A percentile compares a stretch with the other conserved stretches of the same genome.
These are phyloP conservation scores for Julus scanicus DNA, from an alignment of 2,888 invertebrate genomes.

Conservation along the genomic window DNA sequence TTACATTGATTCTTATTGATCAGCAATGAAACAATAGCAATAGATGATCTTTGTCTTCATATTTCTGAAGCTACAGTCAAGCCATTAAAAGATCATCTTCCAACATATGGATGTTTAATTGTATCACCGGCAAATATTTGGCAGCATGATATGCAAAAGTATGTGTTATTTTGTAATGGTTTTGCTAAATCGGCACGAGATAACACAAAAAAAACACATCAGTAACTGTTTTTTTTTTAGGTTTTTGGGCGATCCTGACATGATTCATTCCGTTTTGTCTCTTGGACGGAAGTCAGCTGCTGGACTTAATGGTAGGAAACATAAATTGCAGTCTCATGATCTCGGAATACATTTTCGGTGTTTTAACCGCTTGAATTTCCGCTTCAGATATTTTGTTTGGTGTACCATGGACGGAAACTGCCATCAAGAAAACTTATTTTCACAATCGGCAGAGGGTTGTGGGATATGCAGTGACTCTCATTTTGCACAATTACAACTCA, in stretches of 20 bases:
- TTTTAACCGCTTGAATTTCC: not conserved
- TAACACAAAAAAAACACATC: not conserved
- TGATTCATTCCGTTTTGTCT: constrained; percentile 77
- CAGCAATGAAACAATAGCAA: constrained; percentile 69
- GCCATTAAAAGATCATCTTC: constrained; percentile 74
- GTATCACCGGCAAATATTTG: constrained; percentile 95
- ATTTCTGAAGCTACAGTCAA: constrained; percentile 75
- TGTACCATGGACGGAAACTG: constrained; percentile 88
- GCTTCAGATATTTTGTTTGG: constrained; percentile 90
- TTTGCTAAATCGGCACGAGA: not conserved
- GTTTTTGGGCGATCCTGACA: constrained; percentile 82
- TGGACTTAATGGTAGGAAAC: constrained; percentile 41
- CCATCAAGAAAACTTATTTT: constrained; percentile 87
- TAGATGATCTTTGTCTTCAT: constrained; percentile 86
- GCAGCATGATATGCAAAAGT: constrained; percentile 80
- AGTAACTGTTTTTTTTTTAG: constrained; percentile 61
- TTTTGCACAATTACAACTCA: constrained; percentile 81
- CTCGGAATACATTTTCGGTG: not conserved
- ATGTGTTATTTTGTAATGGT: not conserved
- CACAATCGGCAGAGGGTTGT: constrained; percentile 85
- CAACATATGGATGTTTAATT: constrained; percentile 90
- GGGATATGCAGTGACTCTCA: constrained; percentile 89
- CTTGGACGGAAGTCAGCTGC: constrained; percentile 49
- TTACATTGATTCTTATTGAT: constrained; percentile 51
- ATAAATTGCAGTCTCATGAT: not conserved